Evolutionary conservation across 2,113 vertebrate species (phyloP).

Genomic region (Corythaeola cristata): DNA sequence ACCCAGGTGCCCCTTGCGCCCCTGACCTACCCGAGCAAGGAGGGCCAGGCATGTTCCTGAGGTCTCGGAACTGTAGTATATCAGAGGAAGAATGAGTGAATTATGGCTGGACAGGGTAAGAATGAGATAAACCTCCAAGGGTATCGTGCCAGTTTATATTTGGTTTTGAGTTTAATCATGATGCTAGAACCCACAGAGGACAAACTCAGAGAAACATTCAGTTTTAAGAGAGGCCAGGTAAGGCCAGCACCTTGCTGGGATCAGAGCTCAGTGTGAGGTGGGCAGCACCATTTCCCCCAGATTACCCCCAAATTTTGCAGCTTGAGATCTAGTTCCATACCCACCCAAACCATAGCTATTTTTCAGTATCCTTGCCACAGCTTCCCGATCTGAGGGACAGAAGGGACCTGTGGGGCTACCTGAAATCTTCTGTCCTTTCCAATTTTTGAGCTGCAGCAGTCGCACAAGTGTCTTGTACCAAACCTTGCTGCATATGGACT

Average conservation of each 20-base stretch:
- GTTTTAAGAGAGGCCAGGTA: background rate
- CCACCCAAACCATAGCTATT: background rate
- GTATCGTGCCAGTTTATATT: background rate
- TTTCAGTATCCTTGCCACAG: background rate
- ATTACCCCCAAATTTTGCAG: background rate
- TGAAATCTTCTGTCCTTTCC: background rate
- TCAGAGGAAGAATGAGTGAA: background rate
- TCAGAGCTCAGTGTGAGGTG: background rate
- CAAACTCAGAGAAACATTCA: background rate
- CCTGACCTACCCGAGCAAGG: fast-evolving
- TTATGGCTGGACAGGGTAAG: background rate
- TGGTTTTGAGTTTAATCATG: background rate
- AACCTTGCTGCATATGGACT: background rate
- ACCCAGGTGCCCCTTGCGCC: background rate
- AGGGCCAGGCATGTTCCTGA: background rate
- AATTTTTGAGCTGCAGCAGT: background rate
- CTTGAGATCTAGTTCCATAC: background rate
- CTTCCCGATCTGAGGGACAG: background rate
- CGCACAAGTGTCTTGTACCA: background rate
- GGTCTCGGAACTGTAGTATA: background rate
- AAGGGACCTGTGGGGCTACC: background rate
- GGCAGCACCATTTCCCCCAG: background rate
- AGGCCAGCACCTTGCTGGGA: background rate
- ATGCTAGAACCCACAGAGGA: background rate
- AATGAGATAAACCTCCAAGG: background rate